Percentiles rank a stretch among this genome's conserved stretches.
phyloP scores from a whole-genome alignment of 2,797 vertebrate genomes.

The Leptodactylus fallax region DNA sequence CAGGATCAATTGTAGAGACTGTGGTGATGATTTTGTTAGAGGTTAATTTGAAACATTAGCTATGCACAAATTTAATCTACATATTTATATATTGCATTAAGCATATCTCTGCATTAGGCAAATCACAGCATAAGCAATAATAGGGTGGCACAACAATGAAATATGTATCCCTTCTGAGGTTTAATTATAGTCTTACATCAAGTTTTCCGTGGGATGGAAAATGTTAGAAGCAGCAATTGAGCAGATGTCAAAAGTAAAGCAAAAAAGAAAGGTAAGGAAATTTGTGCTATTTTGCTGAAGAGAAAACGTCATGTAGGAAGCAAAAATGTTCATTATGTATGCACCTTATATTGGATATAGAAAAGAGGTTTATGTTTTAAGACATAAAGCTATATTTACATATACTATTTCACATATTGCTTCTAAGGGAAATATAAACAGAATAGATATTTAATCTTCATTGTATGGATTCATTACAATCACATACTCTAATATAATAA shows the following conservation, averaged over 20 bases:
- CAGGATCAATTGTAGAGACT: neutral
- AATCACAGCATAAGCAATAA: neutral
- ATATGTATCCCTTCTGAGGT: constrained; percentile 19
- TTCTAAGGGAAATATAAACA: no score
- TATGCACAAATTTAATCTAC: neutral
- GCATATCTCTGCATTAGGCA: neutral
- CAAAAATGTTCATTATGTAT: neutral
- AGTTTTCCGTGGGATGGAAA: neutral
- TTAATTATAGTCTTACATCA: constrained; percentile 8
- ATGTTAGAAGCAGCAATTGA: neutral
- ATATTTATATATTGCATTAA: constrained; percentile 1
- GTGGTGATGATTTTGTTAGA: neutral
- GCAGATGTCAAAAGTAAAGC: constrained; percentile 15
- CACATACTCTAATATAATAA: no score
- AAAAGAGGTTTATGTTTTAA: neutral
- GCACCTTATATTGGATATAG: neutral
- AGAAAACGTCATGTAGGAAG: neutral
- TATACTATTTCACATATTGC: neutral
- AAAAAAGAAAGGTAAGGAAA: neutral
- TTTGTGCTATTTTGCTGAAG: neutral
- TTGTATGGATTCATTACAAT: no score
- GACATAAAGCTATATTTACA: neutral
- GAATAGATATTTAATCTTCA: no score
- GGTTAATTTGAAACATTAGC: neutral
- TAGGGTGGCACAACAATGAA: neutral